Conservation (phyloP, 1,140 invertebrate species). For the Lepeophtheirus salmonis region DNA sequence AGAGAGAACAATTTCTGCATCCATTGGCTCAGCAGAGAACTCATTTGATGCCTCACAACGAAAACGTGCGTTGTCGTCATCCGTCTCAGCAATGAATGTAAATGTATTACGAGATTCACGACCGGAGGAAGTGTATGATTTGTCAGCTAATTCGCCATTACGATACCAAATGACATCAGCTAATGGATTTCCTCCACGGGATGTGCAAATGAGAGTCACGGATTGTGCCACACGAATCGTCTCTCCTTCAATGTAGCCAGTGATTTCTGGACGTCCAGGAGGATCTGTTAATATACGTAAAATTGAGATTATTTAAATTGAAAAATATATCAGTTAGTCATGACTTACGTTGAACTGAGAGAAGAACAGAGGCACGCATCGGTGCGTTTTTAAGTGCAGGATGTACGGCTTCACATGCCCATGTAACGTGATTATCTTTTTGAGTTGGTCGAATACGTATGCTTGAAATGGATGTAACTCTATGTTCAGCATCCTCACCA, state of each 20-base stretch:
- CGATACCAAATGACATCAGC: constrained; percentile 85
- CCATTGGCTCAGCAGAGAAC: constrained; percentile 59
- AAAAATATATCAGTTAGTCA: neutral
- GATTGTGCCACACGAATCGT: constrained; percentile 64
- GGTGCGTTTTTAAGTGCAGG: constrained; percentile 3
- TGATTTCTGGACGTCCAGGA: constrained; percentile 73
- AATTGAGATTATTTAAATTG: neutral
- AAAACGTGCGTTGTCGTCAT: constrained; percentile 78
- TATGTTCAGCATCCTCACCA: neutral
- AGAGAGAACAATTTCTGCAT: constrained; percentile 59
- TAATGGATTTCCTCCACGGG: constrained; percentile 80
- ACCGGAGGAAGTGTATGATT: constrained; percentile 53
- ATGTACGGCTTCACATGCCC: constrained; percentile 14
- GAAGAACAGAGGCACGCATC: constrained; percentile 1
- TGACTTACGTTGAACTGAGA: constrained; percentile 13
- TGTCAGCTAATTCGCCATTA: constrained; percentile 60
- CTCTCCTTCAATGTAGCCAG: constrained; percentile 71
- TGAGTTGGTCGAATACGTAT: constrained; percentile 8
- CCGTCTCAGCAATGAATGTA: constrained; percentile 60
- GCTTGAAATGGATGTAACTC: neutral
- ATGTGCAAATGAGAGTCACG: constrained; percentile 67
- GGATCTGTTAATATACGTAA: constrained; percentile 44
- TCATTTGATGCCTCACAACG: constrained; percentile 78
- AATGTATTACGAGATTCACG: constrained; percentile 65
- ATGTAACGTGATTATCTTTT: constrained; percentile 7